Percentiles rank a stretch among this genome's conserved stretches.
Conservation (phyloP, 30 jellyfish, hydroid and myxozoan species). For the Pelagia noctiluca region DNA sequence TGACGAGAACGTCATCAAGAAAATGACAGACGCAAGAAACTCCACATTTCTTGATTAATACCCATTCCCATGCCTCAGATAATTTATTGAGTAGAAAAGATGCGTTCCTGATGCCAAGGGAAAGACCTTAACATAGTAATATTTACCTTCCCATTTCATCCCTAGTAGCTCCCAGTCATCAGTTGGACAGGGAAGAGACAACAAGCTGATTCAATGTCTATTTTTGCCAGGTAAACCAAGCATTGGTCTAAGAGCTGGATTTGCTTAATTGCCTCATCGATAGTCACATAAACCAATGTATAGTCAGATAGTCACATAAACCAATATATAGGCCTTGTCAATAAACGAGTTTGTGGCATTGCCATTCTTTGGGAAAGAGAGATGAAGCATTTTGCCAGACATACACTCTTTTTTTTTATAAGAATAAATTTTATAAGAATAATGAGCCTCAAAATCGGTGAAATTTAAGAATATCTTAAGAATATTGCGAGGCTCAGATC, state of each 20-base stretch:
- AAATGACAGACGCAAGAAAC: neutral
- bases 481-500: too few species aligned
- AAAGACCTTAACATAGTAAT: neutral
- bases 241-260: neutral
- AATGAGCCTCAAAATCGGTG: too few species aligned
- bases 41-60: neutral
- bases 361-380: too few species aligned
- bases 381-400: too few species aligned
- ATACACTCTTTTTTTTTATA: too few species aligned
- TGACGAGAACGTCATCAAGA: neutral
- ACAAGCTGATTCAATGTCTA: neutral
- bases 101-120: neutral
- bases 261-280: neutral
- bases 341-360: conserved; percentile 11
- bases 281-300: neutral
- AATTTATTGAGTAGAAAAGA: neutral
- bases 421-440: too few species aligned
- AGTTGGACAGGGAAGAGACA: neutral
- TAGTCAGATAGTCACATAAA: too few species aligned
- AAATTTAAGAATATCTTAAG: too few species aligned
- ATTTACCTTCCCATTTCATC: neutral
- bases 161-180: conserved; percentile 13
- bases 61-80: neutral
- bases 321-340: neutral
- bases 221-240: neutral